Conservation (phyloP, 2,888 invertebrate species). For the Agrochola lota region DNA sequence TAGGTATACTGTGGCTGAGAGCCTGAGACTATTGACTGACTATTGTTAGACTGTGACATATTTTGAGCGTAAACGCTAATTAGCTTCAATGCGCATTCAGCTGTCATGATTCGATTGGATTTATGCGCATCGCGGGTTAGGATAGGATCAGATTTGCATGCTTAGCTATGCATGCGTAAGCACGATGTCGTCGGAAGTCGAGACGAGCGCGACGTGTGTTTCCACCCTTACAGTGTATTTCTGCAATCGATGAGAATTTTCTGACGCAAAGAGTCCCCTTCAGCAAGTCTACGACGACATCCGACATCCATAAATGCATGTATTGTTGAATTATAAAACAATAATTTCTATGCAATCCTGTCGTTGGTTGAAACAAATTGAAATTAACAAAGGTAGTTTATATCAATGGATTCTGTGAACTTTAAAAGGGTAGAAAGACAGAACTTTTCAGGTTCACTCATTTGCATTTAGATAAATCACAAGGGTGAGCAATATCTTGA, state of each 20-base stretch:
- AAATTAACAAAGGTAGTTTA: slow-evolving; percentile 44
- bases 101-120: slow-evolving; percentile 56
- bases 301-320: slow-evolving; percentile 53
- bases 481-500: not conserved
- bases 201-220: slow-evolving; percentile 37
- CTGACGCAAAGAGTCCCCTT: slow-evolving; percentile 42
- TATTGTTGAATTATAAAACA: slow-evolving; percentile 46
- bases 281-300: slow-evolving; percentile 56
- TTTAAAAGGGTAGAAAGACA: not conserved
- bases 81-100: slow-evolving; percentile 47
- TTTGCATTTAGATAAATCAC: slow-evolving; percentile 17
- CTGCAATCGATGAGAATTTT: slow-evolving; percentile 51
- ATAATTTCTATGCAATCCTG: slow-evolving; percentile 45
- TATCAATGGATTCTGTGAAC: slow-evolving; percentile 21
- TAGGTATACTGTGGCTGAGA: slow-evolving; percentile 4
- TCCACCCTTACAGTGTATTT: slow-evolving; percentile 47
- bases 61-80: slow-evolving; percentile 46
- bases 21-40: slow-evolving; percentile 17
- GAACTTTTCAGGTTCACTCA: slow-evolving; percentile 10
- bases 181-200: slow-evolving; percentile 35
- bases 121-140: slow-evolving; percentile 30
- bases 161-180: slow-evolving; percentile 52
- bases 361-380: slow-evolving; percentile 32
- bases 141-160: slow-evolving; percentile 34
- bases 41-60: slow-evolving; percentile 30